Evolutionary conservation across 2,113 vertebrate genomes (phyloP).

Genomic region (Stercorarius parasiticus): DNA sequence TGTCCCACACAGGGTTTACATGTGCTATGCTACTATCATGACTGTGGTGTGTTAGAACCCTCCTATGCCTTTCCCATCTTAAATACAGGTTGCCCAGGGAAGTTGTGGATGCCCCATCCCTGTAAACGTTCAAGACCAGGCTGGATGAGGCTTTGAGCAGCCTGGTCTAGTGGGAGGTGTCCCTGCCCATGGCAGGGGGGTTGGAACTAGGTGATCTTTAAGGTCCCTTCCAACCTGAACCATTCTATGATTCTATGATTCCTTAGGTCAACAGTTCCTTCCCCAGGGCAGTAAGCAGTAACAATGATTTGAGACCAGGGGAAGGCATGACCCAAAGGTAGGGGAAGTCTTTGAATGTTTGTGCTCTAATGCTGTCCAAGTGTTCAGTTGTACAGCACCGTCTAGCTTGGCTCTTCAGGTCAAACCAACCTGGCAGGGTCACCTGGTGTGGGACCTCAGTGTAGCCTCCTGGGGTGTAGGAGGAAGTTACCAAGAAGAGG

Average conservation of each 20-base stretch:
- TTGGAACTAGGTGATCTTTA: too few relatives aligned
- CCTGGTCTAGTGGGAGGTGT: too few relatives aligned
- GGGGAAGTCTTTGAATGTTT: not conserved
- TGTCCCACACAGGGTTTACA: not conserved
- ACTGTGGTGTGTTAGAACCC: fast-evolving
- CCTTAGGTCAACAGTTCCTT: not conserved
- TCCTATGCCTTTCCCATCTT: not conserved
- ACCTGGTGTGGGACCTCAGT: not conserved
- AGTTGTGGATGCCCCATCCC: too few relatives aligned
- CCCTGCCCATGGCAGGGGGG: too few relatives aligned
- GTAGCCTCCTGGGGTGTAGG: not conserved
- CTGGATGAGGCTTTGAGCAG: too few relatives aligned
- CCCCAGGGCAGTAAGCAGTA: not conserved
- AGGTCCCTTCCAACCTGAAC: too few relatives aligned
- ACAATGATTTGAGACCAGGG: not conserved
- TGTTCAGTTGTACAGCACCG: not conserved
- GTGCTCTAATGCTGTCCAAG: not conserved
- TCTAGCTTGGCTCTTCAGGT: not conserved
- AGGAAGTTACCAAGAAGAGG: not conserved
- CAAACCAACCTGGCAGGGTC: not conserved
- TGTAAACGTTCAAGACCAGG: too few relatives aligned
- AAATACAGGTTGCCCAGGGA: not conserved
- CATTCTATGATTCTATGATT: not conserved
- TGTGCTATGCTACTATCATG: not conserved
- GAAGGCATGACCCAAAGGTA: not conserved